Conservation (phyloP, 2,797 vertebrate genomes). For the Zalophus californianus region DNA sequence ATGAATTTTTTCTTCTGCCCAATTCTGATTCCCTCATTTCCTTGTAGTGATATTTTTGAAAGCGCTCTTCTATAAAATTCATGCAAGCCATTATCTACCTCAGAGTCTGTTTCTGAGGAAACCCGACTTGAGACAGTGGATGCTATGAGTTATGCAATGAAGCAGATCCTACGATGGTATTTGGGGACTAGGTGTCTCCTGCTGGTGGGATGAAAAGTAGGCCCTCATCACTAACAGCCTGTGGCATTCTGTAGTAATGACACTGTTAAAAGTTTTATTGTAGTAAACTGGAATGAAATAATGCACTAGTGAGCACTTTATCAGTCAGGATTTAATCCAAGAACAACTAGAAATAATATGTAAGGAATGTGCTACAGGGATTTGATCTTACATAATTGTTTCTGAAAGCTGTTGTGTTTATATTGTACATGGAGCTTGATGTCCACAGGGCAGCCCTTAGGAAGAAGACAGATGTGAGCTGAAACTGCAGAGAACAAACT, state of each 20-base stretch:
- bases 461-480: not conserved
- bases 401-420: not conserved
- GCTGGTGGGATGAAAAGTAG: not conserved
- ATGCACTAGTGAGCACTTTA: not conserved
- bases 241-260: not conserved
- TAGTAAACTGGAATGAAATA: not conserved
- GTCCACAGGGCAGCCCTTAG: not conserved
- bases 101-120: not conserved
- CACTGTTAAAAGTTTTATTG: not conserved
- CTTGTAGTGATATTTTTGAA: not conserved
- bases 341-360: not conserved
- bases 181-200: not conserved
- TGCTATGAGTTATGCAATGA: not conserved
- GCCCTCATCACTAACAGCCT: not conserved
- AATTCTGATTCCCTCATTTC: not conserved
- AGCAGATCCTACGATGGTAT: not conserved
- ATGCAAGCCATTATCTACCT: not conserved
- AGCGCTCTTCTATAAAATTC: not conserved
- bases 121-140: not conserved
- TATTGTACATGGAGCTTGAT: not conserved
- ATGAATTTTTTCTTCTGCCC: not conserved
- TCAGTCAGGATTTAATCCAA: not conserved
- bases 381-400: not conserved
- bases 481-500: not conserved
- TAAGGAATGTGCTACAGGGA: not conserved